Percentiles rank a stretch among this genome's conserved stretches.
Conservation (phyloP, 1,140 invertebrate species). For the Brachionus koreanus region DNA sequence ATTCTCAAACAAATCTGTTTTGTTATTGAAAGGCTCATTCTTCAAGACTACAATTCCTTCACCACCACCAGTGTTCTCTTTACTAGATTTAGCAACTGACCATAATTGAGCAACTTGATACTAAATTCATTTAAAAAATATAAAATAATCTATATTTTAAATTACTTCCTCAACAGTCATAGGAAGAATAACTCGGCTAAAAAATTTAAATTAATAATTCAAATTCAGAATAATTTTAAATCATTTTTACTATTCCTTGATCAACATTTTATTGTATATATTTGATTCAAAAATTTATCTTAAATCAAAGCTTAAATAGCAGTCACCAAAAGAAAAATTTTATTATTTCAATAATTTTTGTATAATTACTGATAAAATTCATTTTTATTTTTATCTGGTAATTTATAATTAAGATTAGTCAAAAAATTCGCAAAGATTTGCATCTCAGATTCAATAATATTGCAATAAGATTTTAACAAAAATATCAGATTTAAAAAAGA, state of each 20-base stretch:
- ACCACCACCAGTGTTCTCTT: conserved; percentile 98
- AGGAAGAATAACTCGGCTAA: conserved; percentile 27
- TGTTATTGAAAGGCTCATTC: conserved; percentile 63
- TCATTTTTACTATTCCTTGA: conserved; percentile 30
- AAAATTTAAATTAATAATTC: background rate
- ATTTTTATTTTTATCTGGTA: background rate
- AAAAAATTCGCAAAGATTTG: conserved; percentile 2
- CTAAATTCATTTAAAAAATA: conserved; percentile 50
- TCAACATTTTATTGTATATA: background rate
- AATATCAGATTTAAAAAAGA: background rate
- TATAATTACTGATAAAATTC: background rate
- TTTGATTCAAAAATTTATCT: background rate
- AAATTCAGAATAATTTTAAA: background rate
- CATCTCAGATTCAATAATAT: background rate
- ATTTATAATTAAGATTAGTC: background rate
- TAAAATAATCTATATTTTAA: background rate
- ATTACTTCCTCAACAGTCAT: conserved; percentile 54
- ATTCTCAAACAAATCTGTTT: conserved; percentile 85
- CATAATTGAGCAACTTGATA: conserved; percentile 97
- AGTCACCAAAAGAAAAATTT: background rate
- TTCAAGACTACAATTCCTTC: conserved; percentile 91
- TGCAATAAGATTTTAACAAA: background rate
- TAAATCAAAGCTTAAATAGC: background rate
- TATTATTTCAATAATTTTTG: background rate
- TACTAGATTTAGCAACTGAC: conserved; percentile 95